These are phyloP conservation scores for Aphodius sticticus DNA, from an alignment of 2,888 invertebrate genomes.

Conservation along the genomic window DNA sequence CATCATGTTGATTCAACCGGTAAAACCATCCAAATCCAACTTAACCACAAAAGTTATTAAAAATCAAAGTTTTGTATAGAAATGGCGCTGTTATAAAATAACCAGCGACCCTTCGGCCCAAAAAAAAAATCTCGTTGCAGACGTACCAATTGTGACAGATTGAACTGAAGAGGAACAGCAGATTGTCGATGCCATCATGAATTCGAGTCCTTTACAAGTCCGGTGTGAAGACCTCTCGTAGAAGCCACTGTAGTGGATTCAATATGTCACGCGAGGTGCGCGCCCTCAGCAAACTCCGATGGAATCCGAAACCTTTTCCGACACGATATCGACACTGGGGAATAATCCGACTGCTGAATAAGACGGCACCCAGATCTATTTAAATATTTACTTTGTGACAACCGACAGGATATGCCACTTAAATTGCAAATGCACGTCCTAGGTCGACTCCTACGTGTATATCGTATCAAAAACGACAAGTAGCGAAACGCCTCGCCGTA, in stretches of 20 bases:
- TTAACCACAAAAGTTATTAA: too few species aligned
- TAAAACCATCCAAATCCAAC: too few species aligned
- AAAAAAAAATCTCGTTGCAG: too few species aligned
- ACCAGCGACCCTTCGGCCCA: too few species aligned
- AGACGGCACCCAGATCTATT: constrained; percentile 23
- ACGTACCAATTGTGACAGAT: too few species aligned
- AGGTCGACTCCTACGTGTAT: constrained; percentile 10
- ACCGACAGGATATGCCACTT: constrained; percentile 29
- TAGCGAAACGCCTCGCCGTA: constrained; percentile 22
- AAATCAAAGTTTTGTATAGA: too few species aligned
- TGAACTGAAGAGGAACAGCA: not conserved
- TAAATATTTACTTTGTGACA: constrained; percentile 34
- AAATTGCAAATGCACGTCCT: constrained; percentile 33
- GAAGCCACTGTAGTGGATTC: not conserved
- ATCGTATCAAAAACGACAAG: constrained; percentile 23
- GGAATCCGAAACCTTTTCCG: not conserved
- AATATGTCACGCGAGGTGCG: not conserved
- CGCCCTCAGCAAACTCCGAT: not conserved
- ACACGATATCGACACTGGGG: constrained; percentile 17
- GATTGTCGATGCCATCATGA: not conserved
- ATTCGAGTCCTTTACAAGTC: not conserved
- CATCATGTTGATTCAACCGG: too few species aligned
- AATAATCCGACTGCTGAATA: constrained; percentile 20
- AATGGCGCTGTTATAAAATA: too few species aligned
- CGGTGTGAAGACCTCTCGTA: not conserved